Conservation (phyloP, 2,113 vertebrate genomes). For the Rhabdornis inornatus region DNA sequence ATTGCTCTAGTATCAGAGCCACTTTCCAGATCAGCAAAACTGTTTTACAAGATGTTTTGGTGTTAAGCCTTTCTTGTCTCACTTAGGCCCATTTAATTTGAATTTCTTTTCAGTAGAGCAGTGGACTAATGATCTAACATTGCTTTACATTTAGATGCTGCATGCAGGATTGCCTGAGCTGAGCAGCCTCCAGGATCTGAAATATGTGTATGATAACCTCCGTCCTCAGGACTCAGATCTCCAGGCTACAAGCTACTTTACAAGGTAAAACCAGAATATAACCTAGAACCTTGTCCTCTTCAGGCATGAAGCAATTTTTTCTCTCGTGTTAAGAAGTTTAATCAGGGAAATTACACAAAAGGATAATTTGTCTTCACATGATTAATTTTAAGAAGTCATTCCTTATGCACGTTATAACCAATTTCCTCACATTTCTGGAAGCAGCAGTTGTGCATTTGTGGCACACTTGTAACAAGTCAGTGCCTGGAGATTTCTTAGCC, state of each 20-base stretch:
- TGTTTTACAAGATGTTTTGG: not conserved
- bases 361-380: not conserved
- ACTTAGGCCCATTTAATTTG: not conserved
- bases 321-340: not conserved
- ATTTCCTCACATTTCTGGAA: not conserved
- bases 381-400: not conserved
- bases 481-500: not conserved
- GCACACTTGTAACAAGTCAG: not conserved
- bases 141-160: constrained; percentile 77
- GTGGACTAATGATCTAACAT: not conserved
- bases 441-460: not conserved
- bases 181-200: constrained; percentile 77
- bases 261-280: constrained; percentile 72
- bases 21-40: not conserved
- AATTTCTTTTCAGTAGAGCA: not conserved
- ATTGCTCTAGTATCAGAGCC: not conserved
- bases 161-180: constrained; percentile 83
- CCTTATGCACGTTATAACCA: not conserved
- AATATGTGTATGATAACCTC: constrained; percentile 84
- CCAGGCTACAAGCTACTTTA: constrained; percentile 87
- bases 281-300: not conserved
- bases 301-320: not conserved
- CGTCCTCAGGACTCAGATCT: constrained; percentile 83
- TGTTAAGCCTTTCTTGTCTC: not conserved
- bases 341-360: not conserved